Base-by-base conservation (phyloP, 2,888 invertebrate species). In the Branchellion lobata region DNA sequence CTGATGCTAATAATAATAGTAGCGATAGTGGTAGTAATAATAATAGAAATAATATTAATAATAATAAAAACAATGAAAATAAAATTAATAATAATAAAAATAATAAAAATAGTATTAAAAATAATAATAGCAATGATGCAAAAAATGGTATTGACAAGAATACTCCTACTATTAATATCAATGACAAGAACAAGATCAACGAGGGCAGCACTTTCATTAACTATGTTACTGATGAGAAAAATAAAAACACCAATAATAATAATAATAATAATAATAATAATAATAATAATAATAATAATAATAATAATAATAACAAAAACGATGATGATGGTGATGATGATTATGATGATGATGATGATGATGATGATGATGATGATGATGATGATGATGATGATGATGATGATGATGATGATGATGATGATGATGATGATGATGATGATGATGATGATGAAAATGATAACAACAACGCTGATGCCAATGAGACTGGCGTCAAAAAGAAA, bases 401-500 rank as follows among this genome's bases (percentile, higher is more conserved):
- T 40, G 73, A 40, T 73, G 75, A 53, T 75, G 75, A 75, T 51
- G 75, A 75, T 51, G 51, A 53, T 51, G 75, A 27, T 75, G 29
- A 69, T n/a, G n/a, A n/a, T n/a, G n/a, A n/a, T n/a, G n/a, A n/a
- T n/a, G n/a, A n/a, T n/a, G 27, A 61, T 18, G 33, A 57, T 27
- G 65, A 40, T 34, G 68, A 61, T 33, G 40, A 78, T 33, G 68
- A 61, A 40, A 34, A 76, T 57, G 34, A 31, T 31, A 61, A 61
- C 3, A 33, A 34, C 18, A 57, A 69, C 1, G 33, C 24, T 33
- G 68, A 78, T 11, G 61, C 71, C 29, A 24, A 21, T 36, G 73
- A 76, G 21, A 57, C 36, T 31, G 33, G 69, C 5, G 36, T 72
- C 5, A 78, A 79, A n/a, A n/a, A n/a, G n/a, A n/a, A n/a, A n/a